Conservation (phyloP, 1,140 invertebrate genomes). For the Mamestra configurata region DNA sequence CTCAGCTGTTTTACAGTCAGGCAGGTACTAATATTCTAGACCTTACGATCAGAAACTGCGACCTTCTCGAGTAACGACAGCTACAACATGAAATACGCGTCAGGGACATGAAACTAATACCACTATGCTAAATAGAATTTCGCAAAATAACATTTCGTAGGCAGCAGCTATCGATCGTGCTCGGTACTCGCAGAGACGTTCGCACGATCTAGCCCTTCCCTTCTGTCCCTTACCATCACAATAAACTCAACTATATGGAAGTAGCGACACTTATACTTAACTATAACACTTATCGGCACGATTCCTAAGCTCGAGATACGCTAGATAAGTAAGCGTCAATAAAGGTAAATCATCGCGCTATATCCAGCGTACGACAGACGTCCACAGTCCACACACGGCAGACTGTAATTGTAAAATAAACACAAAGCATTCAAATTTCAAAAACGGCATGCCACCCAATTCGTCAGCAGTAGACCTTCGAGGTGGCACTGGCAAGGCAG, state of each 20-base stretch:
- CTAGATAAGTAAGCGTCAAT: slow-evolving; percentile 2
- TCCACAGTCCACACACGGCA: slow-evolving; percentile 24
- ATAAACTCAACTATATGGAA: not conserved
- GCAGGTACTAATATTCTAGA: slow-evolving; percentile 6
- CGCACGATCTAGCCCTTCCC: slow-evolving; percentile 44
- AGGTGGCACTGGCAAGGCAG: slow-evolving; percentile 1
- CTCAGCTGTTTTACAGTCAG: not conserved
- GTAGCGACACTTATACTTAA: not conserved
- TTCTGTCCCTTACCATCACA: slow-evolving; percentile 15
- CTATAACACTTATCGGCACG: not conserved
- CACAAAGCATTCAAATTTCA: slow-evolving; percentile 39
- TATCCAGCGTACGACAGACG: slow-evolving; percentile 29
- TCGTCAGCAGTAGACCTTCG: slow-evolving; percentile 39
- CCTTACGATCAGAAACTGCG: not conserved
- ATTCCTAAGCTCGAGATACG: slow-evolving; percentile 4
- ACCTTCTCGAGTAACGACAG: slow-evolving; percentile 23
- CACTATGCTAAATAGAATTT: slow-evolving; percentile 31
- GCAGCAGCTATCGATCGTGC: slow-evolving; percentile 39
- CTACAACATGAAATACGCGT: slow-evolving; percentile 28
- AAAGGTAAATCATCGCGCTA: not conserved
- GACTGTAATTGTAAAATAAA: slow-evolving; percentile 26
- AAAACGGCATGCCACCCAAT: slow-evolving; percentile 31
- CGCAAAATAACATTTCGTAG: slow-evolving; percentile 42
- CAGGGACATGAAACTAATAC: slow-evolving; percentile 42
- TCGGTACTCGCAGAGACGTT: slow-evolving; percentile 42